These are phyloP conservation scores for Aethina tumida DNA, from an alignment of 1,140 invertebrate genomes.

Conservation along the genomic window DNA sequence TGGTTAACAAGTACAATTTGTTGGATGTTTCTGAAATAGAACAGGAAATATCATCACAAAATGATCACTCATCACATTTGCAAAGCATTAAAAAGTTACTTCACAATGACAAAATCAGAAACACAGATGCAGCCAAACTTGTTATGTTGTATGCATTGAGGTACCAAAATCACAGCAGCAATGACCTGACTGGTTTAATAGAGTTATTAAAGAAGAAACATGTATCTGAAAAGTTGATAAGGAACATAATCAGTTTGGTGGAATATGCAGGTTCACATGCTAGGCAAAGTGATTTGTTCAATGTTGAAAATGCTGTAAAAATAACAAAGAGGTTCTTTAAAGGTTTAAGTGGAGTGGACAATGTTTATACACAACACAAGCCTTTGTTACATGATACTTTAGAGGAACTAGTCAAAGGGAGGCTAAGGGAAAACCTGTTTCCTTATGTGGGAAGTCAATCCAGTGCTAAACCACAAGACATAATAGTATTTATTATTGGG, in stretches of 20 bases:
- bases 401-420: slow-evolving; percentile 83
- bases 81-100: slow-evolving; percentile 31
- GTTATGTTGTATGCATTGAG: slow-evolving; percentile 89
- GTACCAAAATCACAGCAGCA: slow-evolving; percentile 83
- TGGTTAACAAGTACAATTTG: slow-evolving; percentile 69
- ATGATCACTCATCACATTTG: slow-evolving; percentile 76
- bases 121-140: slow-evolving; percentile 75
- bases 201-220: slow-evolving; percentile 63
- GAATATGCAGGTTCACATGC: slow-evolving; percentile 74
- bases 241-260: slow-evolving; percentile 58
- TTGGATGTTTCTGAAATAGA: slow-evolving; percentile 93
- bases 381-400: slow-evolving; percentile 76
- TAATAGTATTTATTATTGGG: slow-evolving; percentile 92
- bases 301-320: slow-evolving; percentile 78
- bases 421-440: slow-evolving; percentile 70
- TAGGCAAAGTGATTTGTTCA: slow-evolving; percentile 73
- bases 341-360: slow-evolving; percentile 88
- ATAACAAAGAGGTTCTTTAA: slow-evolving; percentile 87
- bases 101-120: slow-evolving; percentile 45
- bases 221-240: slow-evolving; percentile 46
- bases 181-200: slow-evolving; percentile 66
- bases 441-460: slow-evolving; percentile 62
- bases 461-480: slow-evolving; percentile 63
- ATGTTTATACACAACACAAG: slow-evolving; percentile 93
- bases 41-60: slow-evolving; percentile 90